Base-by-base conservation (phyloP, 2,113 vertebrate genomes). In the Puffinus mauretanicus region DNA sequence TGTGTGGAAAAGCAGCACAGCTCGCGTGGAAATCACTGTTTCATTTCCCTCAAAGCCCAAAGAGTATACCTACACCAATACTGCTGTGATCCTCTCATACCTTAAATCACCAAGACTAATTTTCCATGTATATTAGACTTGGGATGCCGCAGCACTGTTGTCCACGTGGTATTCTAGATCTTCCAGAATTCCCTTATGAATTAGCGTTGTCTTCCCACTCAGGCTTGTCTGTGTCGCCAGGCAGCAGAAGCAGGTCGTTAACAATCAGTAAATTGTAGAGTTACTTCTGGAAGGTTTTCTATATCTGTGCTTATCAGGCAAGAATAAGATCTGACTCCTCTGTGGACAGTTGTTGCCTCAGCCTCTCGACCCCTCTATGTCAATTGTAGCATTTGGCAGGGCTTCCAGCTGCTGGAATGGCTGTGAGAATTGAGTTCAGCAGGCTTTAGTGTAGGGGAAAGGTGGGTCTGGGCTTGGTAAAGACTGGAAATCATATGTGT, bases 121-220 rank as follows among this genome's bases (percentile, higher is more conserved):
- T 79, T 82, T 51, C 29, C 17, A 7, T 3, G 0, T 29, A 0
- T 22, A 0, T 36, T 36, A 61, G 30, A 12, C 26, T 79, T 82
- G 26, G 19, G 30, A 36, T 30, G 16, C 7, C 49, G 30, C 54
- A 73, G 40, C 5, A 4, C 26, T 42, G 5, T 29, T 86, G 54
- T 34, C 57, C 10, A 1, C 2, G 4, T 38, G 18, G 8, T 52
- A 5, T 57, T 71, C 44, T 25, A 54, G 26, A 47, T 85, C n/a
- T 62, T 77, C 27, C 25, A 77, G 30, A 83, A 73, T 42, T 40
- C 49, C 44, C 5, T 52, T 24, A 10, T 11, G 52, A 42, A 29
- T 86, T 20, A 61, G 11, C 30, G 12, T 71, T 40, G 13, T 13
- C 44, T 52, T 60, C 49, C 62, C n/a, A 27, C 18, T 11, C 54